Conservation (phyloP, 2,888 invertebrate genomes). For the Euproctis similis region DNA sequence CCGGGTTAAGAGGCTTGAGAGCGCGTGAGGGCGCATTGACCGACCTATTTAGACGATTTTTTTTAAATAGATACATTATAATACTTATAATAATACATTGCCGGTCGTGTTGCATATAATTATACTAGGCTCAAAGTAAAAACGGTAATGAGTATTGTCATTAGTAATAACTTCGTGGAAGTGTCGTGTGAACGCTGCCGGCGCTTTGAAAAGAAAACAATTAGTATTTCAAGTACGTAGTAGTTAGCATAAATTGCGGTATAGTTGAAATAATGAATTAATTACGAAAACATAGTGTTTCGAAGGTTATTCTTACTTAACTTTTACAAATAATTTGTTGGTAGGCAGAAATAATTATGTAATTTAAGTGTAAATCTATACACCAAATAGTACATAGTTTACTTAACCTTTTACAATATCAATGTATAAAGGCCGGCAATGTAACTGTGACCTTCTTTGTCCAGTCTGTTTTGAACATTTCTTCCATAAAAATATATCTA, state of each 20-base stretch:
- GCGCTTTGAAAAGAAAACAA: slow-evolving; percentile 10
- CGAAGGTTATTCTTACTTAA: slow-evolving; percentile 7
- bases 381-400: too few species aligned
- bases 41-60: slow-evolving; percentile 54
- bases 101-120: slow-evolving; percentile 34
- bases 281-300: slow-evolving; percentile 14
- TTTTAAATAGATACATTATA: slow-evolving; percentile 39
- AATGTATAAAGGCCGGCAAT: too few species aligned
- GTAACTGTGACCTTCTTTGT: too few species aligned
- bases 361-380: too few species aligned
- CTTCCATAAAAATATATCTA: too few species aligned
- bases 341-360: too few species aligned
- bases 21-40: slow-evolving; percentile 65
- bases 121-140: slow-evolving; percentile 16
- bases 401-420: too few species aligned
- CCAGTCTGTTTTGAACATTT: too few species aligned
- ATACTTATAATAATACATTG: slow-evolving; percentile 26
- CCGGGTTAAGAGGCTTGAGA: slow-evolving; percentile 41
- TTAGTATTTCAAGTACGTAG: slow-evolving; percentile 18
- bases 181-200: slow-evolving; percentile 20
- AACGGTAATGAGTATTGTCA: slow-evolving; percentile 21
- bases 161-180: slow-evolving; percentile 23
- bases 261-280: slow-evolving; percentile 15
- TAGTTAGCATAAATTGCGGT: slow-evolving; percentile 18
- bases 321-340: too few species aligned